Evolutionary conservation across 2,888 invertebrate genomes (phyloP).

Genomic region (Deilephila elpenor): DNA sequence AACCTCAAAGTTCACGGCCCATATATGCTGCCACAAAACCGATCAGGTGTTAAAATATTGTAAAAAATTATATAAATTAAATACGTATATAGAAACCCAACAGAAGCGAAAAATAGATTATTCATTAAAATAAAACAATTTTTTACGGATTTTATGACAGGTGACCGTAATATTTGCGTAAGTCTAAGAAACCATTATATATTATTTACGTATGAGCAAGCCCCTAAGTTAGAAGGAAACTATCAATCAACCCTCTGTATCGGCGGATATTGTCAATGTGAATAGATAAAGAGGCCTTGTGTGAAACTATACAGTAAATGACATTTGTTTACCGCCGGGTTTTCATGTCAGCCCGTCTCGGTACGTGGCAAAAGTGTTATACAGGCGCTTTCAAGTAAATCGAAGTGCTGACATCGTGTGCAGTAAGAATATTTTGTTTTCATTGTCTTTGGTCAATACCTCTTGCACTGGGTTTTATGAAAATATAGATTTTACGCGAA

Average conservation of each 20-base stretch:
- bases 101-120: neutral
- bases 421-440: neutral
- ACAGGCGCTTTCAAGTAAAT: neutral
- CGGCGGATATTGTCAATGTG: conserved; percentile 44
- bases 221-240: conserved; percentile 37
- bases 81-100: neutral
- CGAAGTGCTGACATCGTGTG: neutral
- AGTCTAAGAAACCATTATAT: too few species aligned
- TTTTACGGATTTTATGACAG: too few species aligned
- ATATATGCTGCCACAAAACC: too few species aligned
- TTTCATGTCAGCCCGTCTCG: neutral
- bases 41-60: neutral
- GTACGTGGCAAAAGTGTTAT: neutral
- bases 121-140: too few species aligned
- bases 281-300: conserved; percentile 34
- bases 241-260: conserved; percentile 50
- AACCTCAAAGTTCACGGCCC: neutral
- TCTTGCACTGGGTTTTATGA: neutral
- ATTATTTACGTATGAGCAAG: neutral
- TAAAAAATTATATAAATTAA: neutral
- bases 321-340: conserved; percentile 6
- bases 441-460: neutral
- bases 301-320: conserved; percentile 7
- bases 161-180: too few species aligned
- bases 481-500: too few species aligned